Evolutionary conservation across 2,888 invertebrate species (phyloP).

Genomic region (Mythimna loreyi): DNA sequence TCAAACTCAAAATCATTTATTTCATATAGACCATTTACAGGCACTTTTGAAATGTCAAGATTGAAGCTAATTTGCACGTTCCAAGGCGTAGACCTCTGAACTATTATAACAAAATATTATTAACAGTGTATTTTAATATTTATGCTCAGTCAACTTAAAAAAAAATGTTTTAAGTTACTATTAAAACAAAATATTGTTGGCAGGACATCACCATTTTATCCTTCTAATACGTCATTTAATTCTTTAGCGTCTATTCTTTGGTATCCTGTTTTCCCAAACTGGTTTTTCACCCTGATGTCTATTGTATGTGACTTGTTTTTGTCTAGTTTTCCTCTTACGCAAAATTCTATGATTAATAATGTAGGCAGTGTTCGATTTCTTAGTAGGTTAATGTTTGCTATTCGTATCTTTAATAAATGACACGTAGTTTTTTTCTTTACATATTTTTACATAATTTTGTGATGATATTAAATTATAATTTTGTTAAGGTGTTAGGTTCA

Average conservation of each 20-base stretch:
- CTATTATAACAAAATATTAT: too few species aligned
- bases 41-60: too few species aligned
- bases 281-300: conserved; percentile 9
- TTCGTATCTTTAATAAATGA: not conserved
- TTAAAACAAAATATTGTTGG: not conserved
- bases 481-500: not conserved
- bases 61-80: too few species aligned
- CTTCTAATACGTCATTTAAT: conserved; percentile 9
- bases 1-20: too few species aligned
- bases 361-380: not conserved
- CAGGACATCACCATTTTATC: conserved; percentile 1
- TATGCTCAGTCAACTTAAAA: too few species aligned
- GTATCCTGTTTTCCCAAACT: conserved; percentile 15
- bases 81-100: too few species aligned
- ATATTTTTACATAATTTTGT: not conserved
- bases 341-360: not conserved
- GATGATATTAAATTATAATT: not conserved
- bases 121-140: too few species aligned
- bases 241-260: not conserved
- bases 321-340: conserved; percentile 3
- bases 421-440: not conserved
- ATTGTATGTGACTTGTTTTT: conserved; percentile 5
- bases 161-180: not conserved
- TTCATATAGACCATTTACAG: too few species aligned
- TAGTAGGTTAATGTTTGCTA: not conserved